A percentile compares a stretch with the other conserved stretches of the same genome.
Evolutionary conservation across 2,797 vertebrate species (phyloP).

Genomic region (Salarias fasciatus): DNA sequence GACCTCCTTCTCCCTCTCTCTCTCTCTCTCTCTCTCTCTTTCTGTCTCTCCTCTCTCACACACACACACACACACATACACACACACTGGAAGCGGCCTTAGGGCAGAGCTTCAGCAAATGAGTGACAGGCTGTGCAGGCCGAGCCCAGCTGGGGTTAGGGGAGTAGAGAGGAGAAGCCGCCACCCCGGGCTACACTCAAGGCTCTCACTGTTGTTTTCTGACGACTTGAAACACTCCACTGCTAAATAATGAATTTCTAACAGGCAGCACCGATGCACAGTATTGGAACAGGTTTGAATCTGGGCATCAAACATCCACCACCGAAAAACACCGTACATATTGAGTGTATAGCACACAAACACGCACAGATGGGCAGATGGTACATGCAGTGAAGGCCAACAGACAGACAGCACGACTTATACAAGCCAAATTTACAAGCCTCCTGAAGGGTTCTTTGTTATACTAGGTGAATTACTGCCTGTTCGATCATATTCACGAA

Average conservation of each 20-base stretch:
- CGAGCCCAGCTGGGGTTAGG: constrained; percentile 79
- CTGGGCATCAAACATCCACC: constrained; percentile 70
- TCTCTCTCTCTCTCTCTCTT: not conserved
- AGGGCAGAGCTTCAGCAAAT: constrained; percentile 78
- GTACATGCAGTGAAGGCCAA: constrained; percentile 53
- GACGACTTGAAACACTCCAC: constrained; percentile 85
- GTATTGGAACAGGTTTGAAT: constrained; percentile 74
- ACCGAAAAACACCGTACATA: constrained; percentile 47
- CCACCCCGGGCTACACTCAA: constrained; percentile 81
- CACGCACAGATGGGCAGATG: constrained; percentile 39
- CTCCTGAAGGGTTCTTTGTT: constrained; percentile 39
- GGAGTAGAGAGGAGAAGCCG: constrained; percentile 74
- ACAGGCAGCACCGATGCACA: constrained; percentile 70
- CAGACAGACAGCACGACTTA: constrained; percentile 61
- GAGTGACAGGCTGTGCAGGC: constrained; percentile 85
- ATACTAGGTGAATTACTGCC: constrained; percentile 20
- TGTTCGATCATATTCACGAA: constrained; percentile 12
- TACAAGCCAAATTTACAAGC: constrained; percentile 63
- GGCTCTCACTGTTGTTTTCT: constrained; percentile 84
- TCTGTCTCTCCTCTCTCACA: constrained; percentile 33
- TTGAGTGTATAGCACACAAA: constrained; percentile 15
- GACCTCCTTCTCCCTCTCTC: constrained; percentile 23
- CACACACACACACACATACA: constrained; percentile 42
- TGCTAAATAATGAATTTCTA: constrained; percentile 87
- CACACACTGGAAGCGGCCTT: constrained; percentile 56